These are phyloP conservation scores for Battus philenor DNA, from an alignment of 1,140 invertebrate genomes.

Conservation along the genomic window DNA sequence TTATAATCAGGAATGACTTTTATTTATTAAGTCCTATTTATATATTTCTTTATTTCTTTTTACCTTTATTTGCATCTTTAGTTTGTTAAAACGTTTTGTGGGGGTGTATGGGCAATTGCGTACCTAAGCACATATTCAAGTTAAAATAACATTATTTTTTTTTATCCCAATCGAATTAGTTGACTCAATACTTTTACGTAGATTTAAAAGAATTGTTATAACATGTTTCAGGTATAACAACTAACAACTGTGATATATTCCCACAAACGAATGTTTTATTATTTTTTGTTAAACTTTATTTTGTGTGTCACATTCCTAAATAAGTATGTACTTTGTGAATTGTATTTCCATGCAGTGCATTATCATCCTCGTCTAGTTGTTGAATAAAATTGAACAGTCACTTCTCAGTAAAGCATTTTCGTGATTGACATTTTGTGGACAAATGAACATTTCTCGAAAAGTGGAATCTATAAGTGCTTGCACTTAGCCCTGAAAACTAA, in stretches of 20 bases:
- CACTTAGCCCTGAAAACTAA: too few relatives aligned
- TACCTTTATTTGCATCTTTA: conserved; percentile 43
- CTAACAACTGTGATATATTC: conserved; percentile 62
- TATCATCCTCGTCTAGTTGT: too few relatives aligned
- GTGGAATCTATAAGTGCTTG: too few relatives aligned
- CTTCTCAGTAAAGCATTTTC: too few relatives aligned
- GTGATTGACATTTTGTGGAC: too few relatives aligned
- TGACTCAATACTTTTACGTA: too few relatives aligned
- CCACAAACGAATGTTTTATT: conserved; percentile 57
- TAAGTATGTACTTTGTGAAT: background rate
- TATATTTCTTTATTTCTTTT: conserved; percentile 55
- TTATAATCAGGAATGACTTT: conserved; percentile 59
- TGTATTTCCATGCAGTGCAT: too few relatives aligned
- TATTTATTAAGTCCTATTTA: conserved; percentile 64
- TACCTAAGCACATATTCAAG: conserved; percentile 16
- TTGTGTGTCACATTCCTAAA: conserved; percentile 29
- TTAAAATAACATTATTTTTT: background rate
- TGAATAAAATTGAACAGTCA: too few relatives aligned
- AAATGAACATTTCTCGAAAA: too few relatives aligned
- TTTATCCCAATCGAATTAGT: too few relatives aligned
- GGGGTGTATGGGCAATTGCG: conserved; percentile 60
- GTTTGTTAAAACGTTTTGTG: conserved; percentile 49
- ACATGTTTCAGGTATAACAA: conserved; percentile 13
- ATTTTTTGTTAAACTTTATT: conserved; percentile 29
- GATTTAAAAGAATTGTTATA: conserved; percentile 11